phyloP scores from a whole-genome alignment of 2,113 vertebrate genomes.

The Felis catus region F.catus_Fca126_mat1.0 CM031419.1:44365001-44365500 shows the following conservation, averaged over 20 bases:
- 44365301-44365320: not conserved
- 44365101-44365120: not conserved
- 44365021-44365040: not conserved
- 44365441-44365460: not conserved
- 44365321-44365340: not conserved
- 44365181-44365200: not conserved
- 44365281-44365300: not conserved
- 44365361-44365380: not conserved
- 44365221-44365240: not conserved
- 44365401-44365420: not conserved
- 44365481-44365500: accelerated
- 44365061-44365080: not conserved
- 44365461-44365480: not conserved
- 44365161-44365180: not conserved
- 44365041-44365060: not conserved
- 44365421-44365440: not conserved
- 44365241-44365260: not conserved
- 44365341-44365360: not conserved
- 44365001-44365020: not conserved
- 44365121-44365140: not conserved
- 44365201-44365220: not conserved
- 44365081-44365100: not conserved
- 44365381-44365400: not conserved
- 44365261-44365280: not conserved
- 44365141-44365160: not conserved